Evolutionary conservation across 1,140 invertebrate species (phyloP), one percentile per base, ranked within the genome.

Genomic region (Cecropterus lyciades): DNA sequence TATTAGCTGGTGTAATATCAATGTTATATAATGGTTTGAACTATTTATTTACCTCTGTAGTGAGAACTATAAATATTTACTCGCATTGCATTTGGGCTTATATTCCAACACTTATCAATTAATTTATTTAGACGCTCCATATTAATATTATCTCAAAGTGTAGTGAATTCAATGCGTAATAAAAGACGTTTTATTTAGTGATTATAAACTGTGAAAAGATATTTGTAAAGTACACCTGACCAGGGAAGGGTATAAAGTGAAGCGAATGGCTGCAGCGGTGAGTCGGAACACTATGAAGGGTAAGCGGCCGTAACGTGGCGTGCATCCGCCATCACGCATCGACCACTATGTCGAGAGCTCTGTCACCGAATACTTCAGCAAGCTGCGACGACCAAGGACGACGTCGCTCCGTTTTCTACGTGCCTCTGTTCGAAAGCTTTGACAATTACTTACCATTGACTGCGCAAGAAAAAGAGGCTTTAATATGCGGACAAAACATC

Each of bases 351-450:
- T 82, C 89, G 64, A 70, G 77, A 70, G 67, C 80, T 24, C 69
- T 85, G 68, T 82, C 85, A 37, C 79, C 85, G 17, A 77, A 77
- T 55, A 74, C 74, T 51, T 73, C 79, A 64, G 62, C 77, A 72
- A 80, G 77, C 75, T 84, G 77, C 81, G 90, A 85, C 66, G 91
- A 92, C 48, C 81, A 88, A 70, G 76, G 84, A 24, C 85, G 93
- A 10, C 92, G 94, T 33, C 92, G 93, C 49, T 94, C 94, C 49
- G 93, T 93, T 57, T 94, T 94, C 84, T 94, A 94, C 74, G 93
- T 94, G 57, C 93, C 94, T 67, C 79, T 94, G 59, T 93, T 94
- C 13, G 91, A 92, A 72, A 93, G 91, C 71, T 91, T 93, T 49
- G 91, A 92, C 57, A 92, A 92, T 65, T 93, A 92, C 62, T 73